Evolutionary conservation across 2,888 invertebrate species (phyloP).

Genomic region (Heliconius erato): DNA sequence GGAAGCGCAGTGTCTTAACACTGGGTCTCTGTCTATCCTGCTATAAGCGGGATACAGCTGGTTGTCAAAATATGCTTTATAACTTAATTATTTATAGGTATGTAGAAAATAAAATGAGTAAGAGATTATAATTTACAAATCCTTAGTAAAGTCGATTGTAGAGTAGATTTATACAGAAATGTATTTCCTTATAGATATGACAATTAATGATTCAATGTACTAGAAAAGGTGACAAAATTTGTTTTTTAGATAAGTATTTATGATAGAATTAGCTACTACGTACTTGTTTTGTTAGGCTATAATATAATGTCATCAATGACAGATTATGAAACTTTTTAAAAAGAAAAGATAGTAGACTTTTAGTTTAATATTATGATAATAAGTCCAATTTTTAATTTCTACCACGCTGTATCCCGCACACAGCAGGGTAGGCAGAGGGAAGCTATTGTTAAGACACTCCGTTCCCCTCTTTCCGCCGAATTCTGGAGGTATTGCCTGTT

Average conservation of each 20-base stretch:
- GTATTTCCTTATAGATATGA: slow-evolving; percentile 26
- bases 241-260: neutral
- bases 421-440: too few species aligned
- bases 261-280: neutral
- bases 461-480: too few species aligned
- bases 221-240: slow-evolving; percentile 6
- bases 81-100: neutral
- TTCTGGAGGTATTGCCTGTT: too few species aligned
- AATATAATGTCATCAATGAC: neutral
- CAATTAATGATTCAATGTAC: slow-evolving; percentile 10
- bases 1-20: too few species aligned
- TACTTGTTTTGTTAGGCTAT: neutral
- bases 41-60: too few species aligned
- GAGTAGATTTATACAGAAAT: neutral
- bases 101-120: neutral
- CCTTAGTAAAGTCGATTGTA: neutral
- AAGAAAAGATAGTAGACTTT: neutral
- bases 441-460: too few species aligned
- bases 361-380: too few species aligned
- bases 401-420: too few species aligned
- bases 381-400: too few species aligned
- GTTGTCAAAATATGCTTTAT: neutral
- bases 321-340: neutral
- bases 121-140: neutral
- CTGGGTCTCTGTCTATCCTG: too few species aligned